phyloP scores from a whole-genome alignment of 2,113 vertebrate species.

The Ageneiosus marmoratus region DNA sequence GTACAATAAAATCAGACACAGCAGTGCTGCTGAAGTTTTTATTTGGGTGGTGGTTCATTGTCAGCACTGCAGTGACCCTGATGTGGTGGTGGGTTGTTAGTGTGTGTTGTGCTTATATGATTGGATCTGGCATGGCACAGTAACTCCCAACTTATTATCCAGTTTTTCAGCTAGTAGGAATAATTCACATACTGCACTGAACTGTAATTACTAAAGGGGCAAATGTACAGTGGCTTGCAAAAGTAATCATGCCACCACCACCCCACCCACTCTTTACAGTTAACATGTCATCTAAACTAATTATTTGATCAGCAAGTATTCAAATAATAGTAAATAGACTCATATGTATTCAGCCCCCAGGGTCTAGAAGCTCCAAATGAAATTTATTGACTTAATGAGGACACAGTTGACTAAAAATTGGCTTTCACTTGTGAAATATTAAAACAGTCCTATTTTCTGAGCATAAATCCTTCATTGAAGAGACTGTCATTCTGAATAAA shows the following conservation, averaged over 20 bases:
- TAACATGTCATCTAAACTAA: neutral
- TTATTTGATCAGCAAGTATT: neutral
- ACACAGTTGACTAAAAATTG: neutral
- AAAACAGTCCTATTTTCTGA: neutral
- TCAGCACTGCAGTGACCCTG: too few relatives aligned
- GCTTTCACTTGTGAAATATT: neutral
- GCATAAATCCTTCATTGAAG: neutral
- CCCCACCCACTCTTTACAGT: neutral
- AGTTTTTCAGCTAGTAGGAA: neutral
- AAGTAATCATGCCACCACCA: too few relatives aligned
- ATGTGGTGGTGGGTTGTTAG: too few relatives aligned
- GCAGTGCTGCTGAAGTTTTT: too few relatives aligned
- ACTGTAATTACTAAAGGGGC: neutral
- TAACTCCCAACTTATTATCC: neutral
- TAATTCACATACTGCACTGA: neutral
- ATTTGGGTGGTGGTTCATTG: too few relatives aligned
- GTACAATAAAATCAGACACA: too few relatives aligned
- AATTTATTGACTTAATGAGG: neutral
- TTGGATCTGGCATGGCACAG: too few relatives aligned
- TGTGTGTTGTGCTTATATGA: too few relatives aligned
- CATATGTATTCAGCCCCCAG: neutral
- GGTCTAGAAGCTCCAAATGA: neutral
- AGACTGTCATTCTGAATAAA: neutral
- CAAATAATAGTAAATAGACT: neutral
- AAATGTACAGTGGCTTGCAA: neutral